Base-by-base conservation (phyloP, 2,888 invertebrate genomes). In the Diadegma fenestrale region DNA sequence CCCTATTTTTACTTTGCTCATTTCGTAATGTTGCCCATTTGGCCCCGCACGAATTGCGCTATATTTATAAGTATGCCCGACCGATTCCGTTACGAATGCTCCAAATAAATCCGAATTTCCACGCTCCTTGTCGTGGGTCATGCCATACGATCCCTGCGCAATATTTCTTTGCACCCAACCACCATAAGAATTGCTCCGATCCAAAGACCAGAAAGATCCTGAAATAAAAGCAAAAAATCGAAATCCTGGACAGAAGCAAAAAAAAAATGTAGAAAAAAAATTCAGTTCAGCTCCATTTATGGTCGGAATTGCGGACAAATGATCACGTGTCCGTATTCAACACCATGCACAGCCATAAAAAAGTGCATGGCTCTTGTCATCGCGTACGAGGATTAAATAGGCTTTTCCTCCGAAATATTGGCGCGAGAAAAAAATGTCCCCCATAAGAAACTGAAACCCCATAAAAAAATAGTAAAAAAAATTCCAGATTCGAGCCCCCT, bases 221-320 rank as follows among this genome's bases (percentile, higher is more conserved):
- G 71, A 66, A 83, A 86, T 4, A 37, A 37, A 37, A 37, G n/a
- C n/a, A n/a, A 37, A 37, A 37, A 37, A 37, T 6, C 33, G 85
- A 87, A 12, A 30, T 66, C n/a, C 33, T 69, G 17, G 37, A 37
- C 22, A 58, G 61, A 63, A 66, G 41, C 48, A 78, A 83, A 89
- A 89, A 88, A 88, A 85, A 78, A 48, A 45, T 22, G 45, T 64
- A 41, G 17, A 26, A 37, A 37, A 37, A 63, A 64, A 81, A 69
- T 58, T 63, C 66, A 41, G 64, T 79, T 80, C 89, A 58, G 88
- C 89, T 90, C 88, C 89, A 90, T 93, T 92, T 92, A 89, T 88
- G 91, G 91, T 89, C 87, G 91, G 37, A 92, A 91, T 92, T 91
- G 92, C 89, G 92, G 92, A 92, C 92, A 92, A 93, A 93, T 93